phyloP scores from a whole-genome alignment of 2,888 invertebrate species.

The Corythucha ciliata region DNA sequence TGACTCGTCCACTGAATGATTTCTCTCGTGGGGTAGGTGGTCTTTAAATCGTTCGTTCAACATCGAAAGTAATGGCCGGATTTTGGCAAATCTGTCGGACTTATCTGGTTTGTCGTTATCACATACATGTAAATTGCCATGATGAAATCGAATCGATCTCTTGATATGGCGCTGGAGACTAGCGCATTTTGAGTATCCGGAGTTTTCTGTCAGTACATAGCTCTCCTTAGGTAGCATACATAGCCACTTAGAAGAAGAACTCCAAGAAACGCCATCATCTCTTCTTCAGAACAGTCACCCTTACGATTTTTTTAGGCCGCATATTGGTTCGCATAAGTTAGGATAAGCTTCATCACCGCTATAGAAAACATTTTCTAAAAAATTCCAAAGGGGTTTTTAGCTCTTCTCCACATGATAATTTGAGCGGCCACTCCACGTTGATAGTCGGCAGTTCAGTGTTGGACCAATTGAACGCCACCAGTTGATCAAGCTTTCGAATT shows the following conservation, averaged over 20 bases:
- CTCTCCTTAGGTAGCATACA: neutral
- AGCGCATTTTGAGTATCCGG: conserved; percentile 9
- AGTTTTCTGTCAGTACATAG: conserved; percentile 14
- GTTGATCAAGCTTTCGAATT: too few species aligned
- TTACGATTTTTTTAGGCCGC: conserved; percentile 22
- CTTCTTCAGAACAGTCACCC: conserved; percentile 16
- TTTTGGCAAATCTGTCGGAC: conserved; percentile 10
- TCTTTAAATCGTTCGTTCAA: conserved; percentile 4
- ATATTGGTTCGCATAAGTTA: conserved; percentile 23
- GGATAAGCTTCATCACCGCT: neutral
- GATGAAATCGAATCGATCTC: conserved; percentile 14
- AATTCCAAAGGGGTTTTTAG: too few species aligned
- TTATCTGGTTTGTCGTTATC: conserved; percentile 12
- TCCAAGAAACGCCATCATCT: conserved; percentile 21
- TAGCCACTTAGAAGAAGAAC: conserved; percentile 19
- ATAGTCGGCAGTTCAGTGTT: too few species aligned
- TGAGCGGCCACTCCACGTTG: too few species aligned
- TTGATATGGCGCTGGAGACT: conserved; percentile 7
- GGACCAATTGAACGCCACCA: too few species aligned
- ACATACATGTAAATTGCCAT: conserved; percentile 18
- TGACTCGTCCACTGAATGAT: conserved; percentile 12
- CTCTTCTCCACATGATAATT: too few species aligned
- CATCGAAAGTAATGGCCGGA: conserved; percentile 2
- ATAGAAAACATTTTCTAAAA: too few species aligned
- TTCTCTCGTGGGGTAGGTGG: neutral